Base-by-base conservation (phyloP, 2,113 vertebrate genomes). In the Misgurnus mizolepis region DNA sequence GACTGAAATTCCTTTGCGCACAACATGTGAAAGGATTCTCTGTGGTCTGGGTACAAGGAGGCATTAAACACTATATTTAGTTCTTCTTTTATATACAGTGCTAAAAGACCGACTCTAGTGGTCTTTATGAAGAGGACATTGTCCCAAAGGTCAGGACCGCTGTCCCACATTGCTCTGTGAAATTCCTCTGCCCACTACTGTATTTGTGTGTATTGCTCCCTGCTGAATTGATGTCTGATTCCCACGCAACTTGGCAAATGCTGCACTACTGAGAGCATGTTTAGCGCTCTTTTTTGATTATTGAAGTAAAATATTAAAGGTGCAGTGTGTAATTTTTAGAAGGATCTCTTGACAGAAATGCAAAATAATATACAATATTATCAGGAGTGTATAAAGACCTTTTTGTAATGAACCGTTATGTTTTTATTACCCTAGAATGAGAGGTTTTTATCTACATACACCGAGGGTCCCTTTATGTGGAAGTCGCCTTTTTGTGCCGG, bases 31-130 rank as follows among this genome's bases (percentile, higher is more conserved):
- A 93, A 89, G 81, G 82, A 62, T 76, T 83, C 88, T 84, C 91
- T 94, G 92, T 93, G 62, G 41, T 53, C 12, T 3, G 6, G n/a
- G 73, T 86, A 90, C 90, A 92, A 91, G 89, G 88, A 88, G 83
- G 82, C 87, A 76, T 78, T 86, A 73, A 84, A 73, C 79, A 76
- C 82, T 91, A 90, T 86, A 89, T 89, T 85, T 88, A 82, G 89
- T 80, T 80, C 55, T 82, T 82, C 80, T 87, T 88, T 88, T 88
- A 88, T 87, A 86, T 77, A 66, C 83, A 82, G 82, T 75, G 65
- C 79, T 86, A 80, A 43, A 79, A 80, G 87, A 81, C 85, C 82
- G 86, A 86, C 71, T 39, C 80, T 66, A 27, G 68, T 62, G 45
- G 45, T 75, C 12, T 84, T 78, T 86, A 84, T 89, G 88, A 92